Base-by-base conservation (phyloP, 2,888 invertebrate genomes). In the Calliscelio sp. region DNA sequence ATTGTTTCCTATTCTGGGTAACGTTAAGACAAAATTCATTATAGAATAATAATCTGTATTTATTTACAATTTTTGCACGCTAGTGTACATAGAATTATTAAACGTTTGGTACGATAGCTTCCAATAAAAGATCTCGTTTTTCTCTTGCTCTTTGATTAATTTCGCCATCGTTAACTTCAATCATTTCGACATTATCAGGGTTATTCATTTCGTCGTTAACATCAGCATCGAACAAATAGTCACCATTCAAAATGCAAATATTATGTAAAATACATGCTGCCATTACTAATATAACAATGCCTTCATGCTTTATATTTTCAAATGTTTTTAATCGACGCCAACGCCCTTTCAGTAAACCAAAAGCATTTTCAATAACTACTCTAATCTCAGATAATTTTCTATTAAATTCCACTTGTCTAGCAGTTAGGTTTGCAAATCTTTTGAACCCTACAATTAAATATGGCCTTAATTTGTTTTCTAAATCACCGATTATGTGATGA, bases 401-500 rank as follows among this genome's bases (percentile, higher is more conserved):
- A 55, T 81, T 81, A n/a, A 68, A 77, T 1, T 66, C 3, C 1
- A 25, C 32, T 32, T 77, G 77, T 18, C 24, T 22, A 24, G 53
- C 38, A 2, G 73, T 75, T 35, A 5, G 32, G 53, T 81, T 74
- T 35, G 63, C 61, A 51, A 22, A 53, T 24, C n/a, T n/a, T 38
- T 68, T 68, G n/a, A 10, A 53, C 1, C 68, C 68, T 8, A 68
- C 53, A 38, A 53, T 35, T 1, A 68, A 14, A 24, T 24, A 68
- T 4, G 68, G 35, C 38, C 61, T 25, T 16, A 79, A 53, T 38
- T 41, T 53, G 38, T 79, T 77, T 11, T 77, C 71, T 20, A 63
- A 78, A 65, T 78, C 82, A 2, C 82, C 82, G n/a, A 78, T 28
- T 20, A 83, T 65, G 25, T 83, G 73, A 16, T 7, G 35, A 28